Evolutionary conservation across 1,140 invertebrate genomes (phyloP), one percentile per base, ranked within the genome.

Genomic region (Lepidurus couesii): DNA sequence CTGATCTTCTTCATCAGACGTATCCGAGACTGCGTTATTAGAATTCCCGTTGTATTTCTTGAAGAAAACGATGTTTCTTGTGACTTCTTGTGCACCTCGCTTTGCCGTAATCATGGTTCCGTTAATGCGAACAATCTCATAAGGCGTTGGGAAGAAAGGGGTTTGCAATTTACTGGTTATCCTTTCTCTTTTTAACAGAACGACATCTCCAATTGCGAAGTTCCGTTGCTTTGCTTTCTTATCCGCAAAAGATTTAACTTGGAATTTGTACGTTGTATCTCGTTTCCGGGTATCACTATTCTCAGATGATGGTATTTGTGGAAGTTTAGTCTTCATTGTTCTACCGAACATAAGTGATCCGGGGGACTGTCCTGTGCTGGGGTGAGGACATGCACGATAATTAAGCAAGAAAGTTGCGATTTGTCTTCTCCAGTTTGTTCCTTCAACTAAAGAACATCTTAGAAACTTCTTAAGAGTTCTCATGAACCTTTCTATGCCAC

Each of bases 61-160:
- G 76, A 77, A 77, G 45, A 53, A 77, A 26, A 42, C n/a, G 24
- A n/a, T 47, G 76, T 77, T 77, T 24, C 76, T 45, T 10, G 76
- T 77, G 7, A 77, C 44, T 21, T 21, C 10, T 45, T 65, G 76
- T 73, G 44, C 7, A 11, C 45, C 45, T 7, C 42, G 21, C 42
- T 77, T 8, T 16, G 76, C 76, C 1, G 76, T 77, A 8, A 77
- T 21, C 76, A 77, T 77, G 21, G 13, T 53, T 45, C 76, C 76
- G 16, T 77, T 77, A 16, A 47, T 26, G 42, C 34, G 21, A 21
- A 77, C 7, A 24, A 77, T 21, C 16, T 47, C 1, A 47, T 53
- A 77, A 16, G 76, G 76, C 10, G 44, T 53, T 10, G 45, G 42
- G 16, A 75, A 13, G 24, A 21, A 77, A 21, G 1, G 76, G 16